Conservation (phyloP, 2,888 invertebrate species). For the Brachyptera putata region DNA sequence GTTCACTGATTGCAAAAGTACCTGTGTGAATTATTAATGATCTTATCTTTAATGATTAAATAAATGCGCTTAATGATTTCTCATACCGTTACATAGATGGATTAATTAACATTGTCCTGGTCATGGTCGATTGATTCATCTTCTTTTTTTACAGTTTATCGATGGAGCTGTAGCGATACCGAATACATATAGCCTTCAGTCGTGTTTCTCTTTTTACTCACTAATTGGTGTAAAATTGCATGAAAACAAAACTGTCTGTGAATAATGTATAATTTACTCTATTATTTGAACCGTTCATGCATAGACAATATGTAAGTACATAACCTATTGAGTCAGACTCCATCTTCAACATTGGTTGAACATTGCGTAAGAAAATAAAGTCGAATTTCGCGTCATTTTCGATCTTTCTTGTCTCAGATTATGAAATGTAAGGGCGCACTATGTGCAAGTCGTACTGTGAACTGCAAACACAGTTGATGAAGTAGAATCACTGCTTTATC, state of each 20-base stretch:
- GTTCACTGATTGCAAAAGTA: background rate
- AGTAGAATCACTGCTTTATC: too few species aligned
- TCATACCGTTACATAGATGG: too few species aligned
- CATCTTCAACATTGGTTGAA: too few species aligned
- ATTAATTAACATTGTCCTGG: too few species aligned
- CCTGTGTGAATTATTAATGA: background rate
- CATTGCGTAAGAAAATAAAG: too few species aligned
- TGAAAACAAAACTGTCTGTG: constrained; percentile 8
- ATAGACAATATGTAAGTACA: background rate
- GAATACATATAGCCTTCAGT: background rate
- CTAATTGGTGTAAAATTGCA: constrained; percentile 12
- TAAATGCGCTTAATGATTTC: background rate
- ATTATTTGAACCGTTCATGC: background rate
- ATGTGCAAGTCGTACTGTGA: too few species aligned
- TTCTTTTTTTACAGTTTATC: background rate
- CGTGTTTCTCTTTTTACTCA: background rate
- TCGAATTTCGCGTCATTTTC: too few species aligned
- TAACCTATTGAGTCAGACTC: too few species aligned
- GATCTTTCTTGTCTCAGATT: too few species aligned
- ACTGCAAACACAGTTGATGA: too few species aligned
- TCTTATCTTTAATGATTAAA: background rate
- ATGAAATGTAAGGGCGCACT: too few species aligned
- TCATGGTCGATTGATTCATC: constrained; percentile 2
- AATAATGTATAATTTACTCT: constrained; percentile 1
- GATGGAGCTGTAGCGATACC: background rate